Evolutionary conservation across 2,888 invertebrate genomes (phyloP), one percentile per base, ranked within the genome.

Genomic region (Nomada lathburiana): DNA sequence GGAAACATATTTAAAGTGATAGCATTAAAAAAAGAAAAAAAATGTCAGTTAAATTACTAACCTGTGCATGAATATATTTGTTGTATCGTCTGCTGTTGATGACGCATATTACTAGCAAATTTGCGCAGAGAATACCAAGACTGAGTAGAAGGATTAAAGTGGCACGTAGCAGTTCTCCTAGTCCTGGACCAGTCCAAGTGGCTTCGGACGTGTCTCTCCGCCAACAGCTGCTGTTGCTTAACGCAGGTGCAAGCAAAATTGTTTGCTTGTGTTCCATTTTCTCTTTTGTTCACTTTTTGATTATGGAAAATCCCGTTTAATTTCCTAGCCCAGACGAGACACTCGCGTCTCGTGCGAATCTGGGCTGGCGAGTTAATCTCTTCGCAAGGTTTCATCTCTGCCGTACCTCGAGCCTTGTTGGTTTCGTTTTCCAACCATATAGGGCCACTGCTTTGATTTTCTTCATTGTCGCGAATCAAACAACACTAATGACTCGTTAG

Each of bases 21-120:
- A 11, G 9, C 36, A 18, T 13, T 7, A 20, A 23, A 16, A 53
- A 26, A n/a, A n/a, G 23, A 7, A 16, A 44, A 44, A 23, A 18
- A 36, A 29, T 29, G 7, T 1, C 53, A 53, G 16, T 57, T 16
- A 10, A 23, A 20, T 16, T 36, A 80, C 83, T 71, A 42, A 87
- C 98, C 97, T 98, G 98, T 89, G 97, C 97, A 92, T 97, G 97
- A 89, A 98, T 97, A 92, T 97, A 97, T 92, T 97, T 97, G 90
- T 97, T 96, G 93, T 97, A 97, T 83, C 97, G 95, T 70, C 97
- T 95, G 94, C 97, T 97, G 94, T 98, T 98, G 91, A 98, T 96
- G 67, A 98, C 97, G 89, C 97, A 96, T 87, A 98, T 97, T 44
- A 98, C 96, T 81, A 97, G 94, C 65, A 97, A 95, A 93, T 98